Base-by-base conservation (phyloP, 2,797 vertebrate genomes). In the Nothura maculosa region DNA sequence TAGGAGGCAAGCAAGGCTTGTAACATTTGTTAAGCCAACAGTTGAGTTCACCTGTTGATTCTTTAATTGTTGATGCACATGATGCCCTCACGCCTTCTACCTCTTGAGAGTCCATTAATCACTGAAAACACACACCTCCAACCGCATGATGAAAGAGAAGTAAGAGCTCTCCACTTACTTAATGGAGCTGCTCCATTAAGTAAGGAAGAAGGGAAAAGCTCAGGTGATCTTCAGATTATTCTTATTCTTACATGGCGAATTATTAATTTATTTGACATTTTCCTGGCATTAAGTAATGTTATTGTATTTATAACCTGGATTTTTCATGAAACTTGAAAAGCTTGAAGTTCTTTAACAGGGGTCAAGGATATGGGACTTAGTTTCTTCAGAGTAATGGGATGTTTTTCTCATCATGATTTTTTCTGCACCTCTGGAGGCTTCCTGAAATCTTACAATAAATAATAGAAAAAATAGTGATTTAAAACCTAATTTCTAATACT, bases 401-500 rank as follows among this genome's bases (percentile, higher is more conserved):
- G 66, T 24, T 61, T 93, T 91, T 95, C 94, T 89, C 85, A 78
- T 93, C 81, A 89, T 96, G 89, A 95, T 91, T 95, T 93, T 96
- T 95, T 77, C 90, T 80, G 12, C 79, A 80, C 87, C 96, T 97
- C 95, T 94, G 57, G 94, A 97, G 96, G 81, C 91, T 96, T 94
- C 88, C 84, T 75, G 94, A 91, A 95, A 96, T 97, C 96, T 96
- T 96, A 96, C 98, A 97, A 97, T 97, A 98, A 98, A 98, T 98
- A 98, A 98, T 97, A 96, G 97, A 97, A 98, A 98, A 98, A 98
- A 97, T 96, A 97, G 97, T 93, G 96, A 97, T 98, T 98, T 98
- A 97, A 98, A 98, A 98, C 97, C 96, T 98, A 97, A 97, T 98
- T 98, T 98, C 97, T 97, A 97, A 97, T 97, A 97, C 98, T 98